Base-by-base conservation (phyloP, 2,888 invertebrate genomes). In the Eilema griseolum region DNA sequence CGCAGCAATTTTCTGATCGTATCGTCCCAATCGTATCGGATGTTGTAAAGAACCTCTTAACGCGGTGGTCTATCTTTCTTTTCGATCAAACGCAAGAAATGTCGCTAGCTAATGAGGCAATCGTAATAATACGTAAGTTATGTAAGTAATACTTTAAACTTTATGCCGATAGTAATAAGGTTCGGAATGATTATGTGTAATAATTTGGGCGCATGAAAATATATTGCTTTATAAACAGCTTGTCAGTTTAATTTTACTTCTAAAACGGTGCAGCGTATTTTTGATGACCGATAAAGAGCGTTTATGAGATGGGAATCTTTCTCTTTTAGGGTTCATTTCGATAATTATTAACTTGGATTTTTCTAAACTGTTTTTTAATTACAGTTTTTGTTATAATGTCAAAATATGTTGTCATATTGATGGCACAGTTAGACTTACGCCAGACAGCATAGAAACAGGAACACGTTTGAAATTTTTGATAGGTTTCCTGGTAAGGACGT, bases 41-140 rank as follows among this genome's bases (percentile, higher is more conserved):
- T 69, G 76, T 73, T 74, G 70, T 83, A 82, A 85, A 86, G 68
- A 64, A 66, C 68, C 69, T 78, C 70, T 79, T 70, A 62, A 77
- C 67, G 71, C 77, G 76, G 69, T 78, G 74, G 76, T 74, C 75
- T 82, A 82, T 82, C 84, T 81, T 71, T 77, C 78, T 74, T 78
- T 81, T 80, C 71, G 80, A 85, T 86, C 84, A 80, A 78, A 79
- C 76, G 70, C 80, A 81, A 85, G 79, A 86, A 84, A 85, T 77
- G 79, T 82, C 78, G 82, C 81, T 77, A 73, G 77, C 80, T 86
- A 85, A 86, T 86, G 83, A 85, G 83, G 77, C 78, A 80, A 76
- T 77, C 78, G 69, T 74, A 83, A 75, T 82, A 76, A 76, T 79
- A 74, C 75, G 61, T 67, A 74, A 62, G 41, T 65, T 68, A 57